These are phyloP conservation scores for Tubulanus polymorphus DNA, from an alignment of 2,888 invertebrate genomes.

Conservation along the genomic window DNA sequence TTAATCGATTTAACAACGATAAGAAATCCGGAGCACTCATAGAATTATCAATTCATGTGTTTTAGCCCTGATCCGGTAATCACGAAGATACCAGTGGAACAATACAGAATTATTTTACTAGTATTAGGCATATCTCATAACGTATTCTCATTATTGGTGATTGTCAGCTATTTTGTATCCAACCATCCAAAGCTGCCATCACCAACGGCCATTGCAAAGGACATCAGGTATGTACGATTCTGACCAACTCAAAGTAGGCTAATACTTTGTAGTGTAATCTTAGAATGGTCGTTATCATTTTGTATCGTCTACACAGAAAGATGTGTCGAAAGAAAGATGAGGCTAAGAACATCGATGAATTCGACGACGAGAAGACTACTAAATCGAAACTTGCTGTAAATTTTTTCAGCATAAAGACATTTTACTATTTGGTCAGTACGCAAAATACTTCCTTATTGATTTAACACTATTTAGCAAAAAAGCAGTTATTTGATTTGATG, in stretches of 20 bases:
- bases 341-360: slow-evolving; percentile 25
- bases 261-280: not conserved
- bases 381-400: slow-evolving; percentile 48
- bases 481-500: not conserved
- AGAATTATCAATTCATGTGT: not conserved
- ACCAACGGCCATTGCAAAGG: not conserved
- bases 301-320: not conserved
- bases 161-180: slow-evolving; percentile 50
- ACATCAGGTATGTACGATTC: not conserved
- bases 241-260: not conserved
- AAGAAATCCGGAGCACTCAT: not conserved
- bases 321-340: not conserved
- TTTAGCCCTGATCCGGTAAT: slow-evolving; percentile 38
- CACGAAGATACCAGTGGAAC: slow-evolving; percentile 23
- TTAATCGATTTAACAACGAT: too few relatives aligned
- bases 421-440: slow-evolving; percentile 43
- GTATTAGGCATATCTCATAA: slow-evolving; percentile 46
- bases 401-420: slow-evolving; percentile 48
- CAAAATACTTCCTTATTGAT: not conserved
- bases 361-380: slow-evolving; percentile 39
- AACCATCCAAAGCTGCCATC: slow-evolving; percentile 48
- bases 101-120: slow-evolving; percentile 35
- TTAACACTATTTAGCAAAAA: not conserved
- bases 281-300: not conserved
- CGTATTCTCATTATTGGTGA: slow-evolving; percentile 41